A percentile compares a stretch with the other conserved stretches of the same genome.
Evolutionary conservation across 2,113 vertebrate species (phyloP).

Genomic region (Mohoua ochrocephala): DNA sequence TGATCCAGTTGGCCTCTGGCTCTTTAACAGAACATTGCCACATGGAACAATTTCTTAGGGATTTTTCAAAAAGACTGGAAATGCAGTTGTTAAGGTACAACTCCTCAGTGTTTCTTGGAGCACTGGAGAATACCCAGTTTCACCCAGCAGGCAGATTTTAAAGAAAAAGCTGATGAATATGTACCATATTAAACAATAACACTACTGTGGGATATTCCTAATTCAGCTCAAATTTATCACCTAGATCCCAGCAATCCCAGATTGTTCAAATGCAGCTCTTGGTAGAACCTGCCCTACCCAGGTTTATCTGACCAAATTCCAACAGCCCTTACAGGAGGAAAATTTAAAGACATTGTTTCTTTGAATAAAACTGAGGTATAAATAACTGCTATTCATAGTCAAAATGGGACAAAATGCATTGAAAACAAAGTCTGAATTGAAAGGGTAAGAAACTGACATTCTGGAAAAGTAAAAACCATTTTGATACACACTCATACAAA

Average conservation of each 20-base stretch:
- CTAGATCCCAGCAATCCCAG: not conserved
- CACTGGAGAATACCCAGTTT: not conserved
- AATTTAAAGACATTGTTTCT: not conserved
- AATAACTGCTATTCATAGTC: not conserved
- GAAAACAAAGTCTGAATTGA: not conserved
- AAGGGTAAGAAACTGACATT: not conserved
- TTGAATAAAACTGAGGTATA: not conserved
- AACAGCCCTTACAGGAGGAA: not conserved
- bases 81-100: not conserved
- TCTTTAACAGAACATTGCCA: not conserved
- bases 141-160: not conserved
- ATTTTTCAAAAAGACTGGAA: not conserved
- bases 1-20: not conserved
- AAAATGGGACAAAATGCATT: not conserved
- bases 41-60: not conserved
- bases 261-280: not conserved
- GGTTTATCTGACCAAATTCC: not conserved
- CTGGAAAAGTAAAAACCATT: not conserved
- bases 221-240: not conserved
- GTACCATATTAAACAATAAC: not conserved
- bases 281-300: not conserved
- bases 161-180: not conserved
- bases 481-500: not conserved
- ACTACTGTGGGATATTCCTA: not conserved
- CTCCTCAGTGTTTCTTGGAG: not conserved